Conservation (phyloP, 2,888 invertebrate species). For the Ypsolopha sequella region DNA sequence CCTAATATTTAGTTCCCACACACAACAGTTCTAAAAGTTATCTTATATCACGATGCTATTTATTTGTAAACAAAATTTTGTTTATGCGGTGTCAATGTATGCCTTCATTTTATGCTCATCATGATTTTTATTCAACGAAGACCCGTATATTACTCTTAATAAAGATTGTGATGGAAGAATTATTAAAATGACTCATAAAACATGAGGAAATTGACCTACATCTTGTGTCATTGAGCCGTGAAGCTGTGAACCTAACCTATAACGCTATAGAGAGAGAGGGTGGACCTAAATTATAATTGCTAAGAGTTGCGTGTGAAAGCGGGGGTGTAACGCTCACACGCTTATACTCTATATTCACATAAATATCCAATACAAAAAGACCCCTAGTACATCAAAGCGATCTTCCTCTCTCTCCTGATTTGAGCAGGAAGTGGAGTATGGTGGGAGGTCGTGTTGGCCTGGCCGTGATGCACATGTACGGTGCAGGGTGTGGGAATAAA, state of each 20-base stretch:
- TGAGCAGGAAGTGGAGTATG: constrained; percentile 9
- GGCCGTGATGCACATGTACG: constrained; percentile 32
- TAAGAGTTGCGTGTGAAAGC: constrained; percentile 35
- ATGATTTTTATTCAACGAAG: background rate
- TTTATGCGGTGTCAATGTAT: too few relatives aligned
- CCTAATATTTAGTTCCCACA: too few relatives aligned
- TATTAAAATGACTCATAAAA: background rate
- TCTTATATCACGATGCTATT: too few relatives aligned
- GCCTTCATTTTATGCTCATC: background rate
- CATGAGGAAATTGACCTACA: constrained; percentile 6
- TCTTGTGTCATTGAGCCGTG: constrained; percentile 7
- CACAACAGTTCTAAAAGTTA: too few relatives aligned
- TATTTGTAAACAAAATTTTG: too few relatives aligned
- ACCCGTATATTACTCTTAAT: background rate
- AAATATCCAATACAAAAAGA: constrained; percentile 7
- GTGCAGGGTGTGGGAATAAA: constrained; percentile 31
- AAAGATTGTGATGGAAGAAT: too few relatives aligned
- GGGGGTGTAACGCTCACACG: constrained; percentile 44
- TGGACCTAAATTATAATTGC: constrained; percentile 5
- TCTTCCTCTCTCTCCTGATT: background rate
- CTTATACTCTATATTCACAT: background rate
- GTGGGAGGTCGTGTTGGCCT: constrained; percentile 22
- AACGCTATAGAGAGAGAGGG: constrained; percentile 4
- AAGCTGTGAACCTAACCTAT: background rate
- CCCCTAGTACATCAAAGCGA: constrained; percentile 12